Percentiles rank a stretch among this genome's conserved stretches.
These are phyloP conservation scores for Hydractinia echinata DNA, from an alignment of 30 jellyfish, hydroid and myxozoan species.

Conservation along the genomic window DNA sequence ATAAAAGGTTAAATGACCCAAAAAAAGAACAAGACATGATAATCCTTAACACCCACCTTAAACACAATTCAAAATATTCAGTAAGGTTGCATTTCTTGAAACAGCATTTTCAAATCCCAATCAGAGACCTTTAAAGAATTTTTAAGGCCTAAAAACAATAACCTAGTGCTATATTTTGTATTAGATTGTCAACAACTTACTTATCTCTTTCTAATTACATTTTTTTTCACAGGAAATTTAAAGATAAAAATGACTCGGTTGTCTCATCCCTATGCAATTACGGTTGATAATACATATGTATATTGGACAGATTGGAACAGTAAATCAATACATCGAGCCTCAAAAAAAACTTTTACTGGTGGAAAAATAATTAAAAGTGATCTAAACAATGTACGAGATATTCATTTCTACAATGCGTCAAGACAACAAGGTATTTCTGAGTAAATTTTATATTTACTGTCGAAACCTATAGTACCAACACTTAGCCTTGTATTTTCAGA, in stretches of 20 bases:
- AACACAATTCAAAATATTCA: too few relatives aligned
- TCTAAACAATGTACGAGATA: conserved; percentile 64
- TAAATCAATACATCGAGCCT: conserved; percentile 37
- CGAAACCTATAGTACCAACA: too few relatives aligned
- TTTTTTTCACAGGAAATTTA: conserved; percentile 48
- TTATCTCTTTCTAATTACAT: neutral
- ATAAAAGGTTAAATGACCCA: too few relatives aligned
- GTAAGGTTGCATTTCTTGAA: too few relatives aligned
- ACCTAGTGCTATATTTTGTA: too few relatives aligned
- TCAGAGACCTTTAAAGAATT: too few relatives aligned
- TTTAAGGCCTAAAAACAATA: too few relatives aligned
- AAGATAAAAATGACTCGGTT: neutral
- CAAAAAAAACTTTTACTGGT: conserved; percentile 22
- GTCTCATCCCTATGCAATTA: conserved; percentile 72
- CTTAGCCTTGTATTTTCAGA: too few relatives aligned
- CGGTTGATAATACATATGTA: conserved; percentile 42
- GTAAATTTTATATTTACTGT: neutral
- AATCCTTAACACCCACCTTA: too few relatives aligned
- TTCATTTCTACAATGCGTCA: conserved; percentile 59
- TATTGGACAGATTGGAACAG: conserved; percentile 93
- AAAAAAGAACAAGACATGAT: too few relatives aligned
- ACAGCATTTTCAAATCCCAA: too few relatives aligned
- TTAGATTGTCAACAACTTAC: too few relatives aligned
- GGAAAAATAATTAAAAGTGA: conserved; percentile 23
- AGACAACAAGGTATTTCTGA: conserved; percentile 62